Evolutionary conservation across 2,797 vertebrate genomes (phyloP).

Genomic region (Fratercula arctica): DNA sequence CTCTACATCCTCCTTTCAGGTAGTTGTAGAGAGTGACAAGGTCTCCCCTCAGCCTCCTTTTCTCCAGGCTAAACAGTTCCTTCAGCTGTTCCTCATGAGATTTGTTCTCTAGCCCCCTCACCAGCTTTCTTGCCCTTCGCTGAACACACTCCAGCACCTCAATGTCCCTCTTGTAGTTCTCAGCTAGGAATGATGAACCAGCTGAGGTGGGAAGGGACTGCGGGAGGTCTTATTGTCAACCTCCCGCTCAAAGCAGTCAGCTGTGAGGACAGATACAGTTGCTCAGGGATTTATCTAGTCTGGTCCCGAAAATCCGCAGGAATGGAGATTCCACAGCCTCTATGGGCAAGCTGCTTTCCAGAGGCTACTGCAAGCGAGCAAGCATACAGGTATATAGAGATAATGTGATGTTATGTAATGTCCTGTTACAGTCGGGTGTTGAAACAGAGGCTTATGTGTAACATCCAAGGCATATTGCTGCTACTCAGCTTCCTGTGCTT

Average conservation of each 20-base stretch:
- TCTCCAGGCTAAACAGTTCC: no score
- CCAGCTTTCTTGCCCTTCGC: no score
- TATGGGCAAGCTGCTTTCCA: background rate
- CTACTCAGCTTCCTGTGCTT: background rate
- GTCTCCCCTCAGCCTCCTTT: no score
- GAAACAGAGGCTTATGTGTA: background rate
- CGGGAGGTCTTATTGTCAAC: background rate
- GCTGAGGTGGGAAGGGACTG: background rate
- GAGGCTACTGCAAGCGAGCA: background rate
- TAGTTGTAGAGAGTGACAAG: no score
- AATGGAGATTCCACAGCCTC: background rate
- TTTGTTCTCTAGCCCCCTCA: no score
- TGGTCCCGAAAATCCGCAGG: background rate
- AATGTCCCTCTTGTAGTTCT: background rate
- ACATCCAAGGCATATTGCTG: background rate
- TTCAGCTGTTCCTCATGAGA: no score
- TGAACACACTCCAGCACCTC: no score
- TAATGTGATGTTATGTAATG: background rate
- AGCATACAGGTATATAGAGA: background rate
- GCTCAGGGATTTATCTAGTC: background rate
- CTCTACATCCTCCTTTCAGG: no score
- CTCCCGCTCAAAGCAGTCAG: background rate
- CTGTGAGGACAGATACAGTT: background rate
- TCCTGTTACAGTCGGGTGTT: background rate
- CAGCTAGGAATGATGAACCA: background rate